Base-by-base conservation (phyloP, 2,888 invertebrate genomes). In the Trilocha varians region DNA sequence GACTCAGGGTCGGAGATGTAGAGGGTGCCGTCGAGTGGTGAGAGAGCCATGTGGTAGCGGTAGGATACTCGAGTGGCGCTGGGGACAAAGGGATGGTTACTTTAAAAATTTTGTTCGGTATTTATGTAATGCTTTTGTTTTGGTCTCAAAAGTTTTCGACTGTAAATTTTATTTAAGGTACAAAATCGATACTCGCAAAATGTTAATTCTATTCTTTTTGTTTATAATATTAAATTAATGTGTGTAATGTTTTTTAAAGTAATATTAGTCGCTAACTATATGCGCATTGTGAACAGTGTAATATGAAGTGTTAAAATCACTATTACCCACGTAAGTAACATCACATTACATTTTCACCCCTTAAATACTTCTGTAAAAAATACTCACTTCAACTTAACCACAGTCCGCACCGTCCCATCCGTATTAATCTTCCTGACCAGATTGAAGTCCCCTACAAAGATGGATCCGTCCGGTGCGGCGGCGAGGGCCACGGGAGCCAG, bases 1-100 rank as follows among this genome's bases (percentile, higher is more conserved):
- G 95, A 95, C 71, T 97, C 97, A 0, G 98, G 97, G 71, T 98
- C 97, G 1, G 98, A 97, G 59, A 99, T 95, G 84, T 97, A 98
- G 8, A 99, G 88, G 1, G 93, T 93, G 16, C 97, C 97, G 70
- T 98, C 97, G 11, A 97, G 87, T 0, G 99, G 98, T 59, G 97
- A 97, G 35, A 98, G 85, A 0, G 98, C 96, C 90, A 99, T 94
- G 84, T 98, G 97, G 76, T 98, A 99, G 42, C 97, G 93, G 77
- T 98, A 98, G 0, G 97, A 96, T 0, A 98, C 97, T 60, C 96
- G 89, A 1, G 96, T 95, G 15, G 96, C 95, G 68, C 97, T 96
- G 83, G 53, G 88, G 78, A 46, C 33, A 41, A 45, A 44, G 43
- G 11, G 39, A 41, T 3, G 16, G 8, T n/a, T 5, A 36, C 11